Base-by-base conservation (phyloP, 53 echinoderm and acorn worm species). In the Apostichopus leukothele region DNA sequence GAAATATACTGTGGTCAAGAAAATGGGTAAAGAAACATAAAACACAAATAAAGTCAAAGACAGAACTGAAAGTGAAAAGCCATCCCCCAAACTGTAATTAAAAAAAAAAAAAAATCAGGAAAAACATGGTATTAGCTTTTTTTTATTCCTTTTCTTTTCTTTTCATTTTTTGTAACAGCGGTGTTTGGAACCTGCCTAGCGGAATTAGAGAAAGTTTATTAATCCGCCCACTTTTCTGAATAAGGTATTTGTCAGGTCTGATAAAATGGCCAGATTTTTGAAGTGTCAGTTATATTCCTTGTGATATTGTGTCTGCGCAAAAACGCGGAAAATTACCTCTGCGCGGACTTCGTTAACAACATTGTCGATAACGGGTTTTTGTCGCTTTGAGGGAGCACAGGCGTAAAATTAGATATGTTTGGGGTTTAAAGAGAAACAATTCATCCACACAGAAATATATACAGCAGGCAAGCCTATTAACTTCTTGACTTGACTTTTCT, bases 251-350 rank as follows among this genome's bases (percentile, higher is more conserved):
- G 85, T 85, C 67, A 81, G 39, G 54, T 55, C 81, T 81, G 81
- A 50, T 18, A 81, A 55, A 57, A 53, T 81, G 20, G 59, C 57
- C 81, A 81, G 71, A 71, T 63, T 60, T 39, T 67, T 27, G 66
- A 85, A 67, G 85, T 85, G 85, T 85, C 85, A 85, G 27, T 85
- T 60, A 67, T 85, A 67, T 85, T 27, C 85, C 22, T 85, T 67
- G 27, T 85, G 88, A 87, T 87, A 87, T 87, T 87, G 88, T 87
- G 88, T 74, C 88, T 87, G 88, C 74, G 88, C 89, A 89, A 78
- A 77, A 78, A 50, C 25, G 73, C 80, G 83, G 89, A 80, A 89
- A 73, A 89, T 89, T 80, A 85, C 63, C 60, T 85, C 67, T 85
- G 67, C 27, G 85, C 50, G 85, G 85, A 67, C 85, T 85, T 67